phyloP scores from a whole-genome alignment of 2,797 vertebrate genomes.

The Pterois miles region DNA sequence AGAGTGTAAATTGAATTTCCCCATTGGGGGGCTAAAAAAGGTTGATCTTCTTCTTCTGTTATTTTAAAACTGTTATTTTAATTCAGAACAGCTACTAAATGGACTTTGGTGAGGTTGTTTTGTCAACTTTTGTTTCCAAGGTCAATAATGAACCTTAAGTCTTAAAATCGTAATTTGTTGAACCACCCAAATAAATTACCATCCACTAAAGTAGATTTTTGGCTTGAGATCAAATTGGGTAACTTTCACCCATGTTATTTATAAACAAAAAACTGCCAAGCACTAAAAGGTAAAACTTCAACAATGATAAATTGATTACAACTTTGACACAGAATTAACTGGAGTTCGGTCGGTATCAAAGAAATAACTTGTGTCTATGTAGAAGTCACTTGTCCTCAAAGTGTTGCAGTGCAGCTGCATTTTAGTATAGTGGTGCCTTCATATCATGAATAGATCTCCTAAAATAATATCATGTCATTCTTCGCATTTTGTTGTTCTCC shows the following conservation, averaged over 20 bases:
- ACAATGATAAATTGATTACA: slow-evolving; percentile 36
- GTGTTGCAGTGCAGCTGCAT: slow-evolving; percentile 14
- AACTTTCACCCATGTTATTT: slow-evolving; percentile 23
- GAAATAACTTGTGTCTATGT: slow-evolving; percentile 15
- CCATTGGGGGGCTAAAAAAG: no score
- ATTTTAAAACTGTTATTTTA: no score
- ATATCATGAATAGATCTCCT: slow-evolving; percentile 9
- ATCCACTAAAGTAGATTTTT: slow-evolving; percentile 52
- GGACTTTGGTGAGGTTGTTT: neutral
- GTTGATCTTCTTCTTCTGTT: no score
- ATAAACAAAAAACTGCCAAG: slow-evolving; percentile 48
- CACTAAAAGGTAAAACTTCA: slow-evolving; percentile 44
- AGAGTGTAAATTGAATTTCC: no score
- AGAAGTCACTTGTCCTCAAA: slow-evolving; percentile 22
- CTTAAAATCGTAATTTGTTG: slow-evolving; percentile 15
- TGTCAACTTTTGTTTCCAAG: slow-evolving; percentile 22
- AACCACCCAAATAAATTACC: slow-evolving; percentile 35
- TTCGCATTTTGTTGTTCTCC: slow-evolving; percentile 22
- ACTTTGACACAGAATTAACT: slow-evolving; percentile 32
- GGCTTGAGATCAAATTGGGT: slow-evolving; percentile 28
- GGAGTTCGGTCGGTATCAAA: slow-evolving; percentile 8
- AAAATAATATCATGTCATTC: slow-evolving; percentile 21
- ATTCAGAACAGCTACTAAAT: neutral
- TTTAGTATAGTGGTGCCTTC: neutral
- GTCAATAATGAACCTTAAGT: slow-evolving; percentile 23